Evolutionary conservation across 1,140 invertebrate genomes (phyloP).

Genomic region (Diabrotica virgifera): DNA sequence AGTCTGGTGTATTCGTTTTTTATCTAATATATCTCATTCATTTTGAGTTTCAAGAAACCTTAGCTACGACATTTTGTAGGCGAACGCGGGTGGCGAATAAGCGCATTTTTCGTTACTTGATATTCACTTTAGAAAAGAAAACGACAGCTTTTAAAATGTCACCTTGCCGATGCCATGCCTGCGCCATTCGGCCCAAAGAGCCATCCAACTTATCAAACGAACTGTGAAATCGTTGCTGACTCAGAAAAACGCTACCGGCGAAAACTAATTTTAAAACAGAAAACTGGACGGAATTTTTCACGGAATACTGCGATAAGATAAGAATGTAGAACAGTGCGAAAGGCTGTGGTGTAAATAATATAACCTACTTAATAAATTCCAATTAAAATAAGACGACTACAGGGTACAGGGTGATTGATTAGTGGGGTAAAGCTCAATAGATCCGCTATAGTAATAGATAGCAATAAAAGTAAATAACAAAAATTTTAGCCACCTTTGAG

Average conservation of each 20-base stretch:
- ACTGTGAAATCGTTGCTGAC: neutral
- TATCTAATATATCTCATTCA: neutral
- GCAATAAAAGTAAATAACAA: too few relatives aligned
- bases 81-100: neutral
- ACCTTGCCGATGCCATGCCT: neutral
- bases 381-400: too few relatives aligned
- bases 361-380: too few relatives aligned
- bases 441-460: too few relatives aligned
- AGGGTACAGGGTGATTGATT: too few relatives aligned
- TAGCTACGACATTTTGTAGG: neutral
- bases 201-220: neutral
- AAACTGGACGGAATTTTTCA: neutral
- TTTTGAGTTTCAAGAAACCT: neutral
- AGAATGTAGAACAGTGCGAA: too few relatives aligned
- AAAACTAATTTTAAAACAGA: neutral
- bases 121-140: neutral
- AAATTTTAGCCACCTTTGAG: too few relatives aligned
- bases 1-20: neutral
- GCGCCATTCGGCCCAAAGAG: neutral
- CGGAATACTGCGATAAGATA: too few relatives aligned
- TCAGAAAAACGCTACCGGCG: neutral
- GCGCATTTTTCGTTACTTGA: conserved; percentile 2
- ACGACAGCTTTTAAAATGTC: neutral
- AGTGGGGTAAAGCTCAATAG: too few relatives aligned
- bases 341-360: too few relatives aligned